Base-by-base conservation (phyloP, 2,797 vertebrate species). In the Sciaenops ocellatus region DNA sequence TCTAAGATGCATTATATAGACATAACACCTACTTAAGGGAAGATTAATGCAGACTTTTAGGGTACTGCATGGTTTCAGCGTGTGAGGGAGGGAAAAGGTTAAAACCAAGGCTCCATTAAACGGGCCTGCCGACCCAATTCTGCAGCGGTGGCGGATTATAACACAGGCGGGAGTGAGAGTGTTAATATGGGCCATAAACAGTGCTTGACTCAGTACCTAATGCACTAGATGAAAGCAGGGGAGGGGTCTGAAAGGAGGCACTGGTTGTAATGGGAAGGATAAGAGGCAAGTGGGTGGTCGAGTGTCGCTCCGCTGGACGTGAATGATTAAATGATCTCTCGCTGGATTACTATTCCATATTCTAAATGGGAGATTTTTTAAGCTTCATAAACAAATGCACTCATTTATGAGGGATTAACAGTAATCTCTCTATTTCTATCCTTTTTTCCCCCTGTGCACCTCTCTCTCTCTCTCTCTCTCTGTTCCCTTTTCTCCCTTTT, bases 331-430 rank as follows among this genome's bases (percentile, higher is more conserved):
- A 94, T 94, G 84, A 94, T 93, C 94, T 90, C 90, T 84, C 18
- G 69, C 68, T 89, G 94, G 95, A 95, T 96, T 95, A 95, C 80
- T 90, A 93, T 94, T 95, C 95, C 95, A 96, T 96, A 96, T 95
- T 95, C 94, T 94, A 95, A 95, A 96, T 96, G 95, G 93, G 91
- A 91, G 93, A 92, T 92, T 93, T 95, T 94, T 92, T 93, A 95
- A 96, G 90, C 91, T 94, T 93, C 92, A 95, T 95, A 96, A 95
- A 95, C 94, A 96, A 95, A 96, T 95, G 95, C 95, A 94, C 94
- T 95, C 93, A 92, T 95, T 95, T 95, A 92, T 86, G 87, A 90
- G 89, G 91, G 95, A 96, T 96, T 96, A 96, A 83, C 92, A 46
- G 82, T 96, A 96, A 96, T 96, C 94, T 94, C 93, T 89, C 94